These are phyloP conservation scores for Tolmerus cingulatus DNA, from an alignment of 2,888 invertebrate genomes.

Conservation along the genomic window DNA sequence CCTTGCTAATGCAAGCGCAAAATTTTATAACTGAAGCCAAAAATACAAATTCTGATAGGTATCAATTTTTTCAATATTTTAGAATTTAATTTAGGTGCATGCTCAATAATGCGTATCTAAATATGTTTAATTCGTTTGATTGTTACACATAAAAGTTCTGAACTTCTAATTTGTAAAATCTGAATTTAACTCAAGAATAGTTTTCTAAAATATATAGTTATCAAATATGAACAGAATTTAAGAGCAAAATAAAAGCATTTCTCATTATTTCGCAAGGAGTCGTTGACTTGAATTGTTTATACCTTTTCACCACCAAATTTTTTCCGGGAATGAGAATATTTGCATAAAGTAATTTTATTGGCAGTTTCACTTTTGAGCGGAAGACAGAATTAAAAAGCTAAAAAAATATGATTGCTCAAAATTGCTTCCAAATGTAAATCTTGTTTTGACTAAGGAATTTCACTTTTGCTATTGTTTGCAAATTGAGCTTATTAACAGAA, in stretches of 20 bases:
- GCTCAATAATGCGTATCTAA: too few relatives aligned
- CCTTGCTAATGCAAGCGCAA: too few relatives aligned
- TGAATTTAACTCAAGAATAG: too few relatives aligned
- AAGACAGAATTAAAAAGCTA: background rate
- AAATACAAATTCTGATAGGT: too few relatives aligned
- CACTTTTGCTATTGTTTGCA: background rate
- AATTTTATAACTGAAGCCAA: too few relatives aligned
- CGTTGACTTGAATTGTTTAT: background rate
- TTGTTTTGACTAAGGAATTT: background rate
- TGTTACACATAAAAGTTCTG: too few relatives aligned
- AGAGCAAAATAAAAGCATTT: background rate
- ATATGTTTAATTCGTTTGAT: too few relatives aligned
- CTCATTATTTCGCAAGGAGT: background rate
- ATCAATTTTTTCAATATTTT: too few relatives aligned
- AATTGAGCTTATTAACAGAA: background rate
- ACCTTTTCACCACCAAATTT: background rate
- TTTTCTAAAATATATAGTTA: too few relatives aligned
- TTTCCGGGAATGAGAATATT: background rate
- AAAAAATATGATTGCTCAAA: background rate
- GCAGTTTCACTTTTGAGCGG: background rate
- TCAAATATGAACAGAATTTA: background rate
- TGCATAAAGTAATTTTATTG: background rate
- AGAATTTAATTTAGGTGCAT: too few relatives aligned
- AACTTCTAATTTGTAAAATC: too few relatives aligned
- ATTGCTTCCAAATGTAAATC: background rate